Base-by-base conservation (phyloP, 2,113 vertebrate genomes). In the Sporophila hypoxantha region DNA sequence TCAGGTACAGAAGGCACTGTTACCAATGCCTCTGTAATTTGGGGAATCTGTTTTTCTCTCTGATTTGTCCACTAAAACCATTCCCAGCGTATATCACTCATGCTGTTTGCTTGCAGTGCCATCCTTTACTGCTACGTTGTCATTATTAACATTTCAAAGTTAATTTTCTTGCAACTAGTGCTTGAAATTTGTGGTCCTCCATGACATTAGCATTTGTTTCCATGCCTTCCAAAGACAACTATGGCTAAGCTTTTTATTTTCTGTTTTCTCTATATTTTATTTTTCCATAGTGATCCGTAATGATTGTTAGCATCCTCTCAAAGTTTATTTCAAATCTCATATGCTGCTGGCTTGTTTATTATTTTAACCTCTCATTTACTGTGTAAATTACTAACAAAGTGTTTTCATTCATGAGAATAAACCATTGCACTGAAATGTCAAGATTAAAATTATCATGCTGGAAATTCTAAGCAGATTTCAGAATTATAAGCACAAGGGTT, bases 1-100 rank as follows among this genome's bases (percentile, higher is more conserved):
- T 96, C 98, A 98, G 98, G 99, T 99, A 98, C 97, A 97, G 96
- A 96, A 77, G 96, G 96, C 96, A 92, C 87, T 92, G 87, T 50
- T 94, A 97, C 53, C 88, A 69, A 52, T 96, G 95, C 96, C 97
- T 97, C 96, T 97, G 97, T 97, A 93, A 95, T 94, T 95, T 96
- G 95, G 95, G 95, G 89, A 95, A 94, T 90, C 91, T 92, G 92
- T 96, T 95, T 93, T 96, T 90, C 85, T 87, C 32, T 92, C 95
- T 91, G 88, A 70, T 90, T 91, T 94, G 92, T 95, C 91, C 95
- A 93, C 94, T 95, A 82, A 93, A 95, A 82, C 53, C 92, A 94
- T 91, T 88, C 76, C 62, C 61, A 94, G 74, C 11, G 0, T 90
- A 49, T 87, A 68, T 85, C 94, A 91, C 94, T 95, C 94, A 88